Evolutionary conservation across 1,140 invertebrate genomes (phyloP), one percentile per base, ranked within the genome.

Genomic region (Panagrolaimus sp.): DNA sequence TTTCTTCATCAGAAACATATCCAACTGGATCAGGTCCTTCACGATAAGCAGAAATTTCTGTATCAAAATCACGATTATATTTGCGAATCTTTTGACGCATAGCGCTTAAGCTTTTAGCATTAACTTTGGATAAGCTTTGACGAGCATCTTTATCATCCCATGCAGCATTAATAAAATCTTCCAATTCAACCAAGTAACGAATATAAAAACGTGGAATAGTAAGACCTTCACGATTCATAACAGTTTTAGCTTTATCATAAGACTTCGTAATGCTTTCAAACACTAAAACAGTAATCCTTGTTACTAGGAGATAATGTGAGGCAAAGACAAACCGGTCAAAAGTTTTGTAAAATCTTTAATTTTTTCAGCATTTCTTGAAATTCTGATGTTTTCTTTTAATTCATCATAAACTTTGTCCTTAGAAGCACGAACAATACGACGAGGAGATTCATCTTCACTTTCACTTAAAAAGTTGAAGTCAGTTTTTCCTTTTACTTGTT

Each of bases 351-450:
- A 93, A 84, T 99, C 96, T 84, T 96, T 97, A 75, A 96, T 98
- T 84, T 98, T 98, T 83, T 93, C 93, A 78, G 91, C 91, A 84
- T 98, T 98, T 71, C 90, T 87, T 63, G 97, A 89, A 65, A 90
- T 89, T 83, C 94, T 94, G 67, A 98, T 96, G 38, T 93, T 89
- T 74, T 90, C 90, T 48, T 90, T 90, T 4, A 98, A 85, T 77
- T 98, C 94, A 83, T 96, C 94, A 88, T 93, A 98, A 72, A 93
- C 88, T 84, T 98, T 98, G 78, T 98, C 96, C 84, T 96, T 96
- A 14, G 92, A 92, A 62, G 93, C 95, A 13, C 93, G 89, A 13
- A 98, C 94, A 65, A 98, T 88, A 66, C 96, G 88, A 84, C 96
- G 98, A 0, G 91, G 91, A 85, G 96, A 92, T 84, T 87, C 87